Base-by-base conservation (phyloP, 2,113 vertebrate species). In the Urocynchramus pylzowi region DNA sequence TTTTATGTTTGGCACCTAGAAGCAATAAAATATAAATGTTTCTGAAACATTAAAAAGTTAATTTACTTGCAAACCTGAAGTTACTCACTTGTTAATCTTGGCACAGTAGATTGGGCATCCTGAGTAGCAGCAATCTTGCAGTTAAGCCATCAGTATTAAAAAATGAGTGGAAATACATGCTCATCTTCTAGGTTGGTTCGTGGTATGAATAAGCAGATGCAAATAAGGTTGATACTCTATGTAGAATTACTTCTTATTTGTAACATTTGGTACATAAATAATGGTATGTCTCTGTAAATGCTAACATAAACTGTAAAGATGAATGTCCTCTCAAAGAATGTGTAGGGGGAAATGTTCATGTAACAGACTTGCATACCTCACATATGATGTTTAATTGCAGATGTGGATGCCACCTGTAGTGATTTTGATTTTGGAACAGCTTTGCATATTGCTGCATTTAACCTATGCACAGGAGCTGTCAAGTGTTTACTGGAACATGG, bases 361-460 rank as follows among this genome's bases (percentile, higher is more conserved):
- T 82, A 64, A 54, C 52, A 84, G 39, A 70, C 59, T 73, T 93
- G 4, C 18, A 10, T 78, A 64, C 52, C 91, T 91, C 60, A 53
- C 33, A 12, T 96, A 52, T 93, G 89, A 81, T 96, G 56, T 97
- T 97, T 97, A 71, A 96, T 98, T 98, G 93, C 97, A 99, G 99
- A 99, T 96, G 98, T 99, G 80, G 99, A 99, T 91, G 98, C 99
- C 94, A 99, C 99, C 90, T 99, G 99, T 97, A 99, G 99, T 93
- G 99, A 99, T 97, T 99, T 99, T 96, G 98, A 99, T 97, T 99
- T 99, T 94, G 99, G 99, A 97, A 99, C 99, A 35, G 98, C 99
- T 61, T 98, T 99, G 93, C 99, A 99, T 91, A 99, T 99, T 52
- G 99, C 99, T 17, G 99, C 99, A 1, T 99, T 99, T 94, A 99